Evolutionary conservation across 2,888 invertebrate genomes (phyloP).

Genomic region (Diadromus collaris): DNA sequence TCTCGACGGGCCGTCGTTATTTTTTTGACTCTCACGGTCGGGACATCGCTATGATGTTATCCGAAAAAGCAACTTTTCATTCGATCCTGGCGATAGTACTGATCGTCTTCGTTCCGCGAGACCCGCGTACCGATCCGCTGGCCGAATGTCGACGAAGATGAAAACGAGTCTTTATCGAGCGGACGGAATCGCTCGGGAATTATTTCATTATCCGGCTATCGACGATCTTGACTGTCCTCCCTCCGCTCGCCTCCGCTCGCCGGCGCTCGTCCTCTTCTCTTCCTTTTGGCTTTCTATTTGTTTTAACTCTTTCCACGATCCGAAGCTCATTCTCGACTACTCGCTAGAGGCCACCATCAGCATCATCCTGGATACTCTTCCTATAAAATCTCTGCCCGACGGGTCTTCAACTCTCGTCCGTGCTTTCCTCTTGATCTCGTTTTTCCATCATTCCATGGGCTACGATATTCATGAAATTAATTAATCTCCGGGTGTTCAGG

Average conservation of each 20-base stretch:
- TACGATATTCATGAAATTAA: constrained; percentile 61
- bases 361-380: constrained; percentile 19
- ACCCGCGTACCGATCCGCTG: neutral
- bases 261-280: neutral
- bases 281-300: constrained; percentile 10
- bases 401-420: neutral
- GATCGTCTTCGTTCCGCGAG: neutral
- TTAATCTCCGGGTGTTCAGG: constrained; percentile 53
- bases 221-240: constrained; percentile 44
- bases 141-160: constrained; percentile 38
- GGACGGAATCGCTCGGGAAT: constrained; percentile 57
- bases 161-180: constrained; percentile 58
- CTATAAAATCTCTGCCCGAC: constrained; percentile 17
- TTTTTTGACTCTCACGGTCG: constrained; percentile 1
- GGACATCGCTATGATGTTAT: neutral
- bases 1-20: neutral
- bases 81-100: neutral
- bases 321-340: constrained; percentile 11
- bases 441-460: neutral
- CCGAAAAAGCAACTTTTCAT: neutral
- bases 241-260: neutral
- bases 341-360: constrained; percentile 25
- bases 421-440: neutral
- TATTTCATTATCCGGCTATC: constrained; percentile 58
- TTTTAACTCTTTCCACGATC: neutral